Conservation (phyloP, 2,797 vertebrate species). For the Xiphophorus birchmanni region DNA sequence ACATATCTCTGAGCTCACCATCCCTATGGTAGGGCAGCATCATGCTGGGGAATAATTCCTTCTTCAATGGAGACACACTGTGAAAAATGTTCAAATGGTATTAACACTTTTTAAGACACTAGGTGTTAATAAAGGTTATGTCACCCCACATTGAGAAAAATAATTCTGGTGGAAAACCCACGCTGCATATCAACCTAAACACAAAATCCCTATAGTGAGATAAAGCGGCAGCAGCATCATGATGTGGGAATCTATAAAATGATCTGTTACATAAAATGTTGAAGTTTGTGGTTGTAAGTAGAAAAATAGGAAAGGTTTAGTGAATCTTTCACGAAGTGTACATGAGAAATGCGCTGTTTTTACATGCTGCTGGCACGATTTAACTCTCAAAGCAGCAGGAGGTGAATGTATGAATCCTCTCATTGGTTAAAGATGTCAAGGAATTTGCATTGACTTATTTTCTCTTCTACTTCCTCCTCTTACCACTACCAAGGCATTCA, state of each 20-base stretch:
- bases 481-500: slow-evolving; percentile 41
- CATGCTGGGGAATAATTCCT: background rate
- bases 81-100: background rate
- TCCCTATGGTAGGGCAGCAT: background rate
- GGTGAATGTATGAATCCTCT: slow-evolving; percentile 11
- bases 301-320: background rate
- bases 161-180: background rate
- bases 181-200: background rate
- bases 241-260: background rate
- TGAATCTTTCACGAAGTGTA: background rate
- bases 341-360: background rate
- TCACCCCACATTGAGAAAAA: no score
- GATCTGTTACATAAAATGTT: background rate
- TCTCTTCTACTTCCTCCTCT: background rate
- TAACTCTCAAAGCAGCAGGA: slow-evolving; percentile 28
- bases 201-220: background rate
- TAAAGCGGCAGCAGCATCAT: background rate
- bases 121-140: background rate
- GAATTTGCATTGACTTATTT: slow-evolving; percentile 38
- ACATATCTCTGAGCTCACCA: background rate
- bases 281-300: background rate
- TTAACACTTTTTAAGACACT: background rate
- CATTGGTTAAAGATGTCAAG: slow-evolving; percentile 43
- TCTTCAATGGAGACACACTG: background rate
- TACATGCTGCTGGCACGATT: slow-evolving; percentile 18